Evolutionary conservation across 2,797 vertebrate species (phyloP).

Genomic region (Enteromius treurensis): DNA sequence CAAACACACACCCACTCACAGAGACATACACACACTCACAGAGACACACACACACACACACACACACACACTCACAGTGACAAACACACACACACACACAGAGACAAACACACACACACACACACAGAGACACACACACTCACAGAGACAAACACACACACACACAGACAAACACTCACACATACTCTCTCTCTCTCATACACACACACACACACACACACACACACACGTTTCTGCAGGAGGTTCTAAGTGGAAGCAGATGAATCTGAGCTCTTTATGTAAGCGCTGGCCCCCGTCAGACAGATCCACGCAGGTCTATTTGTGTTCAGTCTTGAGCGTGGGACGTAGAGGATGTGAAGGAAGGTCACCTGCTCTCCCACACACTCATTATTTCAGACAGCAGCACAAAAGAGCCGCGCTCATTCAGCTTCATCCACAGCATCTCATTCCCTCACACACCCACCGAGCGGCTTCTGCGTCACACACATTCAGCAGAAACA

Average conservation of each 20-base stretch:
- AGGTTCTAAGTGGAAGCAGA: neutral
- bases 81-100: too few relatives aligned
- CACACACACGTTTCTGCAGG: neutral
- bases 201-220: neutral
- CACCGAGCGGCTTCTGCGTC: neutral
- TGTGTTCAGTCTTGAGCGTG: neutral
- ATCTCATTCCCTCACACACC: neutral
- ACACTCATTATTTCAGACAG: neutral
- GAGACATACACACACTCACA: too few relatives aligned
- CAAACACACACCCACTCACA: too few relatives aligned
- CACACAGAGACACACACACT: too few relatives aligned
- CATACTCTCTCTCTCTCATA: too few relatives aligned
- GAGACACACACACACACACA: too few relatives aligned
- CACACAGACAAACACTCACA: too few relatives aligned
- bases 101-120: too few relatives aligned
- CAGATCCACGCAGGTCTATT: neutral
- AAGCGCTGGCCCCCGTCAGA: neutral
- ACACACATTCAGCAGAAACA: neutral
- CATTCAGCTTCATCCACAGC: neutral
- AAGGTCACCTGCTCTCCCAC: constrained; percentile 13
- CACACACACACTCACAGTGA: too few relatives aligned
- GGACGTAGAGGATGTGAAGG: neutral
- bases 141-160: too few relatives aligned
- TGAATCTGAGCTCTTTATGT: neutral
- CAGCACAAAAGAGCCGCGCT: neutral